A percentile compares a stretch with the other conserved stretches of the same genome.
Evolutionary conservation across 2,888 invertebrate species (phyloP).

Genomic region (Drosophila barbarae): DNA sequence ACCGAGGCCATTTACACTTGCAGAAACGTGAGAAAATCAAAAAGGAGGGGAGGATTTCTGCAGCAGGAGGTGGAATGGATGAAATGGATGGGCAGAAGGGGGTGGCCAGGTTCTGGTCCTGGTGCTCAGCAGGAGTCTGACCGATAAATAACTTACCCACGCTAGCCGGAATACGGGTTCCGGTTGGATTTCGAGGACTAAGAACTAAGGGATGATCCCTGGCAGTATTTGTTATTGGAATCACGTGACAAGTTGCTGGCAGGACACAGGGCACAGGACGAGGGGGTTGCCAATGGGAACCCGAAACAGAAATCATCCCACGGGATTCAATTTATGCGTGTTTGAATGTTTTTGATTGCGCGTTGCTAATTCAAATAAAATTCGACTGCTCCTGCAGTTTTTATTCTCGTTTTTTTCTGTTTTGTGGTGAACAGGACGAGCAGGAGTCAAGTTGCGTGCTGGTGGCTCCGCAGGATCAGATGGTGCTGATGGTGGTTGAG

Average conservation of each 20-base stretch:
- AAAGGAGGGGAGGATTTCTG: constrained; percentile 34
- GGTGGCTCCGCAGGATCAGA: constrained; percentile 9
- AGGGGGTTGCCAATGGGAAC: constrained; percentile 54
- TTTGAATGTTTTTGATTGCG: constrained; percentile 77
- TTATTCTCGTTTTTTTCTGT: neutral
- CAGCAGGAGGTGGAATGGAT: constrained; percentile 40
- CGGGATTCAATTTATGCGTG: constrained; percentile 77
- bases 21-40: constrained; percentile 62
- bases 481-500: constrained; percentile 30
- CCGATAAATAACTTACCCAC: constrained; percentile 64
- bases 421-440: constrained; percentile 27
- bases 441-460: constrained; percentile 46
- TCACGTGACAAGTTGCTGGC: constrained; percentile 76
- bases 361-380: constrained; percentile 74
- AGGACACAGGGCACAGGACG: neutral
- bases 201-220: constrained; percentile 73
- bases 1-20: constrained; percentile 66
- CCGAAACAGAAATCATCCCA: constrained; percentile 70
- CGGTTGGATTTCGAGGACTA: constrained; percentile 44
- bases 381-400: constrained; percentile 42
- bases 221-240: constrained; percentile 74
- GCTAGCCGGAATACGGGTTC: constrained; percentile 54
- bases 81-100: constrained; percentile 5
- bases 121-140: constrained; percentile 27
- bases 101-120: constrained; percentile 17